A percentile compares a stretch with the other conserved stretches of the same genome.
Conservation (phyloP, 2,888 invertebrate species). For the Tipula helvola region DNA sequence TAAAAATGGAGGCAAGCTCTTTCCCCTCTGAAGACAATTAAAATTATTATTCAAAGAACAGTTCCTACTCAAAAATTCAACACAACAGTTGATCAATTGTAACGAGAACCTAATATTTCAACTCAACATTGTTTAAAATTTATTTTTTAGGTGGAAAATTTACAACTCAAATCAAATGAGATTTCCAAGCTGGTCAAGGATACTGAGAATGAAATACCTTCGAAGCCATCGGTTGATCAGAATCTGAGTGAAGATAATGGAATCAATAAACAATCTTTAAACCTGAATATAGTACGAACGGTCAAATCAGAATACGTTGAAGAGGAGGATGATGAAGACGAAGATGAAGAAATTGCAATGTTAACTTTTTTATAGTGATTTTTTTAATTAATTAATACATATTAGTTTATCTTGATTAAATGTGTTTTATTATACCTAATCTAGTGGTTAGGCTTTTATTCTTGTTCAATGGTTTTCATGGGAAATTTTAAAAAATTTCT, state of each 20-base stretch:
- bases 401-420: neutral
- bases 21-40: too few species aligned
- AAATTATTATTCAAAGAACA: too few species aligned
- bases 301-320: neutral
- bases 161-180: neutral
- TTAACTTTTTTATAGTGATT: neutral
- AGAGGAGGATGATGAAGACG: neutral
- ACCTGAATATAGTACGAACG: neutral
- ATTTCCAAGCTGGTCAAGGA: neutral
- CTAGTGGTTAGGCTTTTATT: too few species aligned
- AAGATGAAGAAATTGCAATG: neutral
- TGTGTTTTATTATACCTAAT: neutral
- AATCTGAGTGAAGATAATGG: neutral
- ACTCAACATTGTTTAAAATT: too few species aligned
- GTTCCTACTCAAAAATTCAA: too few species aligned
- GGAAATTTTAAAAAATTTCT: neutral
- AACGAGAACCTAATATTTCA: too few species aligned
- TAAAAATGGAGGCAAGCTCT: too few species aligned
- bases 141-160: neutral
- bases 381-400: neutral
- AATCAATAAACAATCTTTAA: neutral
- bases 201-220: neutral
- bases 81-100: too few species aligned
- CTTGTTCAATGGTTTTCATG: neutral
- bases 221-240: neutral